Conservation (phyloP, 2,113 vertebrate genomes). For the Herpailurus yagouaroundi region DNA sequence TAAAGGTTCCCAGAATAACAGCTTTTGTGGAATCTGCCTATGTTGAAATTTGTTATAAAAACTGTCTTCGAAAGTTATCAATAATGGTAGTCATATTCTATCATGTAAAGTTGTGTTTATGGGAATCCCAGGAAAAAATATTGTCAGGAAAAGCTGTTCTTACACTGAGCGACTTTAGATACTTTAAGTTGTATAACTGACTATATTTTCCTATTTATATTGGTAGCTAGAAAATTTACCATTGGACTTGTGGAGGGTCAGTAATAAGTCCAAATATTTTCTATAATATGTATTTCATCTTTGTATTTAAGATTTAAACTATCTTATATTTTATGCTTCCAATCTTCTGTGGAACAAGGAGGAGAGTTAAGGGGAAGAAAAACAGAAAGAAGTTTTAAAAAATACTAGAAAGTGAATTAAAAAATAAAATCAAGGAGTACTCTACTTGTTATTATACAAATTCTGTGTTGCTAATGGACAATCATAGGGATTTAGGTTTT, state of each 20-base stretch:
- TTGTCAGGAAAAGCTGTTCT: neutral
- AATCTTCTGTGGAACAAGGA: constrained; percentile 28
- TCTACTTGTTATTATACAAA: neutral
- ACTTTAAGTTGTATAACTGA: constrained; percentile 27
- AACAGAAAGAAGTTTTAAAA: neutral
- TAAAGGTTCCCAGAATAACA: neutral
- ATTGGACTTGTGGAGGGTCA: neutral
- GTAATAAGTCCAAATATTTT: constrained; percentile 33
- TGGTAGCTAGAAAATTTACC: neutral
- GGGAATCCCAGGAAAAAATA: neutral
- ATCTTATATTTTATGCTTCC: constrained; percentile 25
- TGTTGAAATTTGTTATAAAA: neutral
- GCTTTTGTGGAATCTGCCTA: neutral
- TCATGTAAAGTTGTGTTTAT: constrained; percentile 20
- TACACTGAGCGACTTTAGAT: neutral
- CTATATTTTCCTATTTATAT: constrained; percentile 38
- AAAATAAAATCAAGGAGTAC: constrained; percentile 44
- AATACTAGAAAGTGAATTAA: constrained; percentile 27
- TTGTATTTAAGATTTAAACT: constrained; percentile 37
- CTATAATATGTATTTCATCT: neutral
- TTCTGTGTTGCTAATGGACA: neutral
- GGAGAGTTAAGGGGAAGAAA: neutral
- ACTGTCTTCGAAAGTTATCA: constrained; percentile 26
- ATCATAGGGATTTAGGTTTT: neutral
- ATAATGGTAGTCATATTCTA: neutral